Evolutionary conservation across 2,797 vertebrate genomes (phyloP).

Genomic region (Squalus acanthias): DNA sequence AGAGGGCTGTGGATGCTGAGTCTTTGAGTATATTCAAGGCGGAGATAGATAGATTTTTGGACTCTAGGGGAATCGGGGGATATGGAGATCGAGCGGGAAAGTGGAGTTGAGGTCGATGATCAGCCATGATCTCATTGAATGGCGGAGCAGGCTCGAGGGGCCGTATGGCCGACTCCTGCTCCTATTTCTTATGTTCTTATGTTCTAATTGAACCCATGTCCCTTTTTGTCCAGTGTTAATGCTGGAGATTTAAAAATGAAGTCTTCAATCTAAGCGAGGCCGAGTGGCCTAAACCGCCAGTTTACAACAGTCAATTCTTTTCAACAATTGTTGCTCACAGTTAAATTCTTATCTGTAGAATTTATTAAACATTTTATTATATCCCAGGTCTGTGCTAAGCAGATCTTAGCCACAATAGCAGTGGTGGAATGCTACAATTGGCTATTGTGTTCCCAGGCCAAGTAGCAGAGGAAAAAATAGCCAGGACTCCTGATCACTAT

Average conservation of each 20-base stretch:
- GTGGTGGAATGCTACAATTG: background rate
- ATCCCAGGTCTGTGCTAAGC: background rate
- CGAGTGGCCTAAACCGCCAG: background rate
- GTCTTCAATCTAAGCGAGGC: background rate
- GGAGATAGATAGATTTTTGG: no score
- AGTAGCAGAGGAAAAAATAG: background rate
- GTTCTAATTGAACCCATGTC: background rate
- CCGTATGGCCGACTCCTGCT: no score
- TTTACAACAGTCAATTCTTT: background rate
- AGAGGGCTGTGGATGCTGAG: no score
- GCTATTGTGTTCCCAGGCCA: background rate
- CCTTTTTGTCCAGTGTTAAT: background rate
- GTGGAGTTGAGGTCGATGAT: no score
- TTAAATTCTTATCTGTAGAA: background rate
- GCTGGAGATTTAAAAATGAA: background rate
- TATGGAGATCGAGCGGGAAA: no score
- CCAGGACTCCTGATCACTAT: background rate
- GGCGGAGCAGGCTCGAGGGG: no score
- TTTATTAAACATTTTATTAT: background rate
- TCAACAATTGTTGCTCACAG: background rate
- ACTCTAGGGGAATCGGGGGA: no score
- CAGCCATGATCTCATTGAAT: no score
- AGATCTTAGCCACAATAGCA: background rate
- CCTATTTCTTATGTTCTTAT: no score
- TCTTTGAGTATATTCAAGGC: no score